Evolutionary conservation across 2,888 invertebrate species (phyloP), one percentile per base, ranked within the genome.

Genomic region (Xestia sexstrigata): DNA sequence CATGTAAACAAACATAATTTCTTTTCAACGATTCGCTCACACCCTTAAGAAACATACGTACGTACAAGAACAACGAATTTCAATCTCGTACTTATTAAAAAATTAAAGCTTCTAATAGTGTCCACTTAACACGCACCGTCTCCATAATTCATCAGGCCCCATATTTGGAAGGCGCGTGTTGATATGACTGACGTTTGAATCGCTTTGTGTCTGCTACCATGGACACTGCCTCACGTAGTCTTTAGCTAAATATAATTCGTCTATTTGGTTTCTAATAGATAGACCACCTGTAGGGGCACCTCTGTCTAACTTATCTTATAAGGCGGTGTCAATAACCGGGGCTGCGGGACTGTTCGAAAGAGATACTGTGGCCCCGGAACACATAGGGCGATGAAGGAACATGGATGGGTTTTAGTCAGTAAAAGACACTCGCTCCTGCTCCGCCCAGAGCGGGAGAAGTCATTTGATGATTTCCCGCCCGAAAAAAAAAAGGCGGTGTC

Each of bases 111-210:
- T 62, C 65, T 65, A 69, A 66, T 58, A 76, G 55, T 88, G 82
- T 87, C 87, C 82, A 79, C 89, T 90, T 90, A 90, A 91, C 72
- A 70, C 82, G 76, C 62, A 72, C 83, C 79, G 75, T 85, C 83
- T 91, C 87, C 91, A 92, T 92, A 91, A 93, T 92, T 93, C 91
- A 92, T 90, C 87, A 90, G 86, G 45, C 84, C 78, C 88, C 90
- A 83, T 92, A 91, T 93, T 94, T 89, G 91, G 91, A 76, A 77
- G 88, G 86, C 90, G 86, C 89, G 92, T 91, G 92, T 91, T 90
- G 89, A 92, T 92, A 86, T 90, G 92, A 93, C 84, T 92, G 94
- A 93, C 93, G 93, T 91, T 91, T 93, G 93, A 93, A 93, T 92
- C 81, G 83, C 79, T 79, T 85, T 82, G 87, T 89, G 77, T 87